phyloP scores from a whole-genome alignment of 2,113 vertebrate genomes.

The Malaclemys terrapin region DNA sequence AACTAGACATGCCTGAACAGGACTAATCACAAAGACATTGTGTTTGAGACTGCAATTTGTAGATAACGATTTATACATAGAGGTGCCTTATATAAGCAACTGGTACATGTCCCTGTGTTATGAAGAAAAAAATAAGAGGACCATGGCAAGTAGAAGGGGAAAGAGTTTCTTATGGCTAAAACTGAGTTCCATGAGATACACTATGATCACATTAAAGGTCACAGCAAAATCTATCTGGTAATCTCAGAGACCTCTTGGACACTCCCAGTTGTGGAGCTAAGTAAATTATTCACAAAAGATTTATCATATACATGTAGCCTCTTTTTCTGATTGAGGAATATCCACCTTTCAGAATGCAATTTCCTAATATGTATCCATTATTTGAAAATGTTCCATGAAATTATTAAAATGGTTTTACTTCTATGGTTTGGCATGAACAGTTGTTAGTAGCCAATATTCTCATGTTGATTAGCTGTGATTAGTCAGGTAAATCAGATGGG shows the following conservation, averaged over 20 bases:
- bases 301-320: rapidly evolving
- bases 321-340: neutral
- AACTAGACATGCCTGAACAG: rapidly evolving
- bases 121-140: neutral
- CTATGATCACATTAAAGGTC: neutral
- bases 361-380: neutral
- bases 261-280: neutral
- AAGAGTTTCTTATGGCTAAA: neutral
- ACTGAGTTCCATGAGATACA: rapidly evolving
- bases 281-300: neutral
- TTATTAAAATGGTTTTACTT: neutral
- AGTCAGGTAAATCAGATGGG: rapidly evolving
- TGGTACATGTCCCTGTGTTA: neutral
- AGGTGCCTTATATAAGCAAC: neutral
- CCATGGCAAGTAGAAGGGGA: neutral
- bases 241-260: rapidly evolving
- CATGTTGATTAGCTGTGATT: neutral
- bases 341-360: neutral
- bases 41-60: neutral
- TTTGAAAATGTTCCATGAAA: neutral
- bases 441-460: neutral
- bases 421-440: neutral
- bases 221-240: neutral
- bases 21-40: neutral
- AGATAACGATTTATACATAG: neutral